These are phyloP conservation scores for Brachypterus glaber DNA, from an alignment of 2,888 invertebrate species.

Conservation along the genomic window DNA sequence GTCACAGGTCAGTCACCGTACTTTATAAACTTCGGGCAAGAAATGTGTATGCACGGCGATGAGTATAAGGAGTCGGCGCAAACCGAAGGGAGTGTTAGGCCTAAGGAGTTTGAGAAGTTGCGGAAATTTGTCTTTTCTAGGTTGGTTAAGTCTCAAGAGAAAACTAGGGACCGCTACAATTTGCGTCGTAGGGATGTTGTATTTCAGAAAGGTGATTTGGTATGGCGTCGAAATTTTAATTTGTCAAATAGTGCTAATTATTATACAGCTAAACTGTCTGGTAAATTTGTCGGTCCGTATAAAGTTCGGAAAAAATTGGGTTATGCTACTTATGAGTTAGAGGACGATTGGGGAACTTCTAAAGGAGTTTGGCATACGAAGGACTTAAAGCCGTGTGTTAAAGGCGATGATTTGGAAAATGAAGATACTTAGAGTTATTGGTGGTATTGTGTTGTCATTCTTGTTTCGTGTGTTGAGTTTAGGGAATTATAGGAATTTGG, in stretches of 20 bases:
- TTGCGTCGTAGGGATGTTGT: constrained; percentile 4
- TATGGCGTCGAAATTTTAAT: constrained; percentile 9
- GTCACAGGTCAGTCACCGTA: constrained; percentile 15
- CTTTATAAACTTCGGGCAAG: constrained; percentile 19
- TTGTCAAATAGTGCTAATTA: constrained; percentile 19
- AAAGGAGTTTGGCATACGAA: constrained; percentile 13
- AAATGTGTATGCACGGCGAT: constrained; percentile 12
- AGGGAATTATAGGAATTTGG: neutral
- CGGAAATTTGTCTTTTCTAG: constrained; percentile 1
- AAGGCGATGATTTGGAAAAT: too few relatives aligned
- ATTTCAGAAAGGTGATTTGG: constrained; percentile 5
- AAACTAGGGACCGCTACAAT: constrained; percentile 9
- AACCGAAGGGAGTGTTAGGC: too few relatives aligned
- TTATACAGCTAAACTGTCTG: constrained; percentile 20
- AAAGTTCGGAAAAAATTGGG: constrained; percentile 4
- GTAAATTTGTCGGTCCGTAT: constrained; percentile 19
- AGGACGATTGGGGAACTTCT: constrained; percentile 4
- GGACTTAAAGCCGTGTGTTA: constrained; percentile 15
- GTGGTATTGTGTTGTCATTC: too few relatives aligned
- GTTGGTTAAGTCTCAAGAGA: constrained; percentile 5
- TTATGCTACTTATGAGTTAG: constrained; percentile 8
- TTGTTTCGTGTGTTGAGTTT: too few relatives aligned
- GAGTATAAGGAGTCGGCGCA: too few relatives aligned
- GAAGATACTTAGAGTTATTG: too few relatives aligned
- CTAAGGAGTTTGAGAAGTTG: constrained; percentile 3